Evolutionary conservation across 2,797 vertebrate species (phyloP), one percentile per base, ranked within the genome.

Genomic region (Chelmon rostratus): DNA sequence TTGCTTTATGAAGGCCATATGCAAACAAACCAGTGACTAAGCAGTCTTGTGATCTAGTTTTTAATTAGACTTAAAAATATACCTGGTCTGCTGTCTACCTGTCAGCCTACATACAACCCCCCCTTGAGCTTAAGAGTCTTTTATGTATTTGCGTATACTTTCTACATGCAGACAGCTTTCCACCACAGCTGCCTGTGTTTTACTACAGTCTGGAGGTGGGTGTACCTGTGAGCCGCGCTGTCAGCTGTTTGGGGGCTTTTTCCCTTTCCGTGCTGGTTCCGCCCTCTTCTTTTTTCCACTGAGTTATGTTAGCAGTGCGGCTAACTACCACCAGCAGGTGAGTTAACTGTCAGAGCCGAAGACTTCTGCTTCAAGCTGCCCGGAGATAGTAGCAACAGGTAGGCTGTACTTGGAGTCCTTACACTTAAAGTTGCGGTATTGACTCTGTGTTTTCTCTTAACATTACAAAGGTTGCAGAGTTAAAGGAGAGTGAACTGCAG

Each of bases 311-410:
- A 65, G 4, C 63, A n/a, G 38, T 23, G 28, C 31, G 31, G 28
- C 11, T 2, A 40, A 53, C 71, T 12, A 0, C 37, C 12, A 8
- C 0, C 54, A 35, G 66, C 58, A 68, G 38, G 50, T 77, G 4
- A 4, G 15, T 33, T 35, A 6, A 49, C 75, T 18, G 40, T 35
- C 33, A 28, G 2, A 58, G 21, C 25, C 23, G 8, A 33, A 72
- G 44, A 54, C 1, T 5, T 28, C 47, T 4, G 8, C 19, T 1
- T 6, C 31, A 3, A 28, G 6, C 42, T 15, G 31, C 13, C 9
- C n/a, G 16, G n/a, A 63, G 5, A 9, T 7, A 6, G 8, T 1
- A 5, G 0, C 19, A 16, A 5, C 57, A 61, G 88, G 89, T 89
- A 66, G 11, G 50, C 38, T 7, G 1, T 2, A 3, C 12, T 25